Evolutionary conservation across 92 coral and sea anemone species (phyloP), one percentile per base, ranked within the genome.

Genomic region (Epizoanthus rinbou): DNA sequence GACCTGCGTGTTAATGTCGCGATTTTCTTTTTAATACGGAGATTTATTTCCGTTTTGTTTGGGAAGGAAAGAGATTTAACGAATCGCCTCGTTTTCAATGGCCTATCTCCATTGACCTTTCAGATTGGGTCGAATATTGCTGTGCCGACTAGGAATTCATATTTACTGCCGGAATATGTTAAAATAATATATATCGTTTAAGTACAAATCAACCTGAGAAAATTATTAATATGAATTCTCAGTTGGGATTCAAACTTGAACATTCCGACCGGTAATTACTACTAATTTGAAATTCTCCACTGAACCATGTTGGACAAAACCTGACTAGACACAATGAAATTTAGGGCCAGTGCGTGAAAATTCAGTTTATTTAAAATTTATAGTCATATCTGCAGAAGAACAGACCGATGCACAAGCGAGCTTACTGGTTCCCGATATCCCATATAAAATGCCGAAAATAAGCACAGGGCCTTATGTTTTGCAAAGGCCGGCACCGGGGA

Each of bases 21-120:
- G 69, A 78, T 57, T 60, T 57, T 43, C 70, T 25, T 15, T 15
- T 57, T 37, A 41, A 59, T 21, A 11, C 8, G 22, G 10, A 19
- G 73, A 18, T 67, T 62, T 8, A 15, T 76, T 13, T 35, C 4
- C 71, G 16, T 43, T 37, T 14, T 78, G 25, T 21, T 60, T 64
- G 22, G 8, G 2, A 56, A 21, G 57, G 6, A 15, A 21, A 45
- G 17, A 71, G 23, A 35, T 28, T 18, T 31, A 23, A 11, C 22
- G 14, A 4, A 19, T 53, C 15, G 13, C 45, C 17, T 31, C 24
- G 10, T 72, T 72, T 25, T 11, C 10, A 25, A 28, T 28, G 73
- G 73, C 47, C 69, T 64, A 64, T 64, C 69, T 64, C 69, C 56
- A 58, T 10, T 31, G 67, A 35, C 68, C 74, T 69, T 69, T 69